Evolutionary conservation across 2,113 vertebrate species (phyloP), one percentile per base, ranked within the genome.

Genomic region (Castor canadensis): DNA sequence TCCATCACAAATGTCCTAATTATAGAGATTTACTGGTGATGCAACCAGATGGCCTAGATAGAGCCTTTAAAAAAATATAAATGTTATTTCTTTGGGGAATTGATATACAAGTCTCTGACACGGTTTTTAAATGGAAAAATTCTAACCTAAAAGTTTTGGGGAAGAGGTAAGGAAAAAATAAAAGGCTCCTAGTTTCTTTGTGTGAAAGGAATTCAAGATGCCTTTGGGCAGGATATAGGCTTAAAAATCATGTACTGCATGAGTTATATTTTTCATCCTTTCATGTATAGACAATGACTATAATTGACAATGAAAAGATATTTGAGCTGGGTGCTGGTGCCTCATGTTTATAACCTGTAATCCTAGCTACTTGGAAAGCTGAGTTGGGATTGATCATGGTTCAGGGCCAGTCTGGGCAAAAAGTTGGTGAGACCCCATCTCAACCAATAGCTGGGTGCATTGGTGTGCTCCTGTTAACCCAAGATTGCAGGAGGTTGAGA

Each of bases 91-190:
- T 77, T 87, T 75, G n/a, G 6, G 24, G 26, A 30, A 73, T 9
- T 35, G 54, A 87, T 47, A 67, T 2, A 26, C 12, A 71, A 82
- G 47, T 83, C 1, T 15, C 56, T 95, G 81, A 69, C 28, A 28
- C 17, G 81, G 17, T 82, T 91, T 93, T 83, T 67, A 93, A 86
- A 87, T 67, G 45, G n/a, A 64, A 69, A 91, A 38, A 67, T 60
- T 89, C 17, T 58, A 66, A 60, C 1, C 35, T 35, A 62, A 28
- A 58, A 84, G 12, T 82, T 58, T 54, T 43, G 9, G 38, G 38
- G 26, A 77, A 75, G 47, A 75, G 16, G 77, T 28, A 81, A 32
- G 71, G 43, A 47, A 66, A 45, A 19, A 86, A 49, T 75, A n/a
- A 84, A 84, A 5, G 20, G 28, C 28, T 64, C 16, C 35, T 82